Conservation (phyloP, 2,888 invertebrate genomes). For the Melinaea marsaeus region DNA sequence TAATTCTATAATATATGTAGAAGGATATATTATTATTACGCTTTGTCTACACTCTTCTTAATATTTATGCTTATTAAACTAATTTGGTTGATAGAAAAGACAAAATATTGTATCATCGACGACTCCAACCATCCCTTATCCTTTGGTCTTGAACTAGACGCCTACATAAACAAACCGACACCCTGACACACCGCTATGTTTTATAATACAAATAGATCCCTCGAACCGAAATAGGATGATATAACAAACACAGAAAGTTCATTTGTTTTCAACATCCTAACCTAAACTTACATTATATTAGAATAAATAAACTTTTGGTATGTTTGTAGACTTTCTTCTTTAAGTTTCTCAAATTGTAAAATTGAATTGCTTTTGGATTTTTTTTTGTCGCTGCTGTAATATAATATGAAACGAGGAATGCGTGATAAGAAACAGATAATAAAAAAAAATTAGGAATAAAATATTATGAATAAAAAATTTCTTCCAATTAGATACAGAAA, state of each 20-base stretch:
- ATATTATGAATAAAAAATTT: too few species aligned
- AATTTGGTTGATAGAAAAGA: too few species aligned
- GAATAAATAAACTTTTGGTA: neutral
- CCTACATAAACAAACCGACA: slow-evolving; percentile 36
- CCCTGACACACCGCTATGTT: slow-evolving; percentile 34
- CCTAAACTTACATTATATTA: slow-evolving; percentile 16
- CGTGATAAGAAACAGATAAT: too few species aligned
- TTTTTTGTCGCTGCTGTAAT: too few species aligned
- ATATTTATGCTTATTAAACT: too few species aligned
- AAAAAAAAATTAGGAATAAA: too few species aligned
- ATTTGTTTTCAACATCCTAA: slow-evolving; percentile 21
- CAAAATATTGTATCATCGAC: too few species aligned
- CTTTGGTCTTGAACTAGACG: slow-evolving; percentile 31
- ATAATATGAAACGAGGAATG: too few species aligned
- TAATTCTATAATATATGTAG: neutral
- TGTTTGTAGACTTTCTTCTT: neutral
- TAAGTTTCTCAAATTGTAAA: neutral
- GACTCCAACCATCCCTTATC: slow-evolving; percentile 29
- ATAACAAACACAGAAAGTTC: slow-evolving; percentile 7
- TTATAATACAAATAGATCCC: slow-evolving; percentile 35
- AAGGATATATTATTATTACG: too few species aligned
- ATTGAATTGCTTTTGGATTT: too few species aligned
- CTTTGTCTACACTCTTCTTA: too few species aligned
- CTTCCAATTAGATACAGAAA: slow-evolving; percentile 14
- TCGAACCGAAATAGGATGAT: slow-evolving; percentile 23